Base-by-base conservation (phyloP, 1,140 invertebrate genomes). In the Octopus sinensis region DNA sequence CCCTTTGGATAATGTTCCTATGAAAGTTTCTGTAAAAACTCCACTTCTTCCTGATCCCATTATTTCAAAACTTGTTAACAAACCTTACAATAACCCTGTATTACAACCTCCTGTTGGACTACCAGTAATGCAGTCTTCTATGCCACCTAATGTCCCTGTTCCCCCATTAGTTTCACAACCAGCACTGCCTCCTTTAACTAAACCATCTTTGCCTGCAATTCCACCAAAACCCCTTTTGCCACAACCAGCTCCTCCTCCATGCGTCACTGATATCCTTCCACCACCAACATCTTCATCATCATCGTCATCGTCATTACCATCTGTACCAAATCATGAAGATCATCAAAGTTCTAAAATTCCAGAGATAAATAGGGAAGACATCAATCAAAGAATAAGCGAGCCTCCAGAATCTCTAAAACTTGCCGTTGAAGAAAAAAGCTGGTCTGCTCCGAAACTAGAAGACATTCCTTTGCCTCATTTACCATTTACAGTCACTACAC, bases 251-350 rank as follows among this genome's bases (percentile, higher is more conserved):
- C 81, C 84, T 23, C 85, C 85, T 54, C 83, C 84, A 13, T 79
- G 82, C 54, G 78, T 83, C 54, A 81, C 80, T 5, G 68, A 77
- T n/a, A 81, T 78, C 53, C 79, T 79, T 17, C 54, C 82, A 5
- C 80, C 81, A 54, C 80, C 81, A 30, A 83, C 81, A 13, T 82
- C 84, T 0, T 54, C 80, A 52, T 80, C 81, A 54, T 80, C 82
- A 2, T 85, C 86, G 53, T 84, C 85, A 53, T 86, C 86, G 68
- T 86, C 84, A 43, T 12, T 73, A 12, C 68, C 68, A 73, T 73
- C 68, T 10, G 4, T 9, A 73, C 30, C 30, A 43, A 73, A 17
- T 73, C 17, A 73, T 73, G 68, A 73, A 17, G 68, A 73, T 5
- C 13, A 73, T 73, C 9, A 73, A 13, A 73, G 17, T 12, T 73